Evolutionary conservation across 2,888 invertebrate species (phyloP).

Genomic region (Callyntrura sp.): DNA sequence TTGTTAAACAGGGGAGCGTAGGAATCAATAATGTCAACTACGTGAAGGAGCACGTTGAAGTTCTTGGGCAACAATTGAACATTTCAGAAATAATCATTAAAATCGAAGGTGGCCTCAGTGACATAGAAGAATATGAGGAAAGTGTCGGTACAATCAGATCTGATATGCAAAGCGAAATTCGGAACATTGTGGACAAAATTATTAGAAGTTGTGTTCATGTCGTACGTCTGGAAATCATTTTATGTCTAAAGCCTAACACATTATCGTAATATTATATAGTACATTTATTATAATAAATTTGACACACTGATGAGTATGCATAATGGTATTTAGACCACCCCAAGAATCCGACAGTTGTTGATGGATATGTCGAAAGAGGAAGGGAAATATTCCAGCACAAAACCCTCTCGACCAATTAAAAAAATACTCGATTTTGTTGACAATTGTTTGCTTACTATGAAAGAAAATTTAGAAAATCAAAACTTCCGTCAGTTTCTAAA

Average conservation of each 20-base stretch:
- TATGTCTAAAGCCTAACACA: not conserved
- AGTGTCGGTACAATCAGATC: constrained; percentile 32
- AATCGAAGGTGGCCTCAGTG: not conserved
- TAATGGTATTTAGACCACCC: constrained; percentile 9
- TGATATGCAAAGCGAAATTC: constrained; percentile 56
- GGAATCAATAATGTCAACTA: constrained; percentile 76
- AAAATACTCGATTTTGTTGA: constrained; percentile 58
- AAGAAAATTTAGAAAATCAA: constrained; percentile 49
- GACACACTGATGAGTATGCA: not conserved
- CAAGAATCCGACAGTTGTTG: constrained; percentile 41
- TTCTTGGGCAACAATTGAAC: constrained; percentile 45
- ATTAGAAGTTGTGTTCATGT: constrained; percentile 9
- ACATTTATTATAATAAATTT: not conserved
- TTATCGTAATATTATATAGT: not conserved
- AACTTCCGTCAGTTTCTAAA: constrained; percentile 31
- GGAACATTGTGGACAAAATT: constrained; percentile 17
- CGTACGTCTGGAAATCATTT: constrained; percentile 26
- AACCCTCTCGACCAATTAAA: not conserved
- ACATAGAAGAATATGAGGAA: constrained; percentile 41
- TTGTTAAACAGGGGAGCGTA: constrained; percentile 32
- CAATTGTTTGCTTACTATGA: constrained; percentile 52
- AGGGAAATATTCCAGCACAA: too few relatives aligned
- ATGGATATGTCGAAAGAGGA: constrained; percentile 48
- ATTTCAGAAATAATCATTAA: constrained; percentile 53
- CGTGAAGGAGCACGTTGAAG: constrained; percentile 70